Evolutionary conservation across 2,888 invertebrate species (phyloP).

Genomic region (Iselma pallidipennis): DNA sequence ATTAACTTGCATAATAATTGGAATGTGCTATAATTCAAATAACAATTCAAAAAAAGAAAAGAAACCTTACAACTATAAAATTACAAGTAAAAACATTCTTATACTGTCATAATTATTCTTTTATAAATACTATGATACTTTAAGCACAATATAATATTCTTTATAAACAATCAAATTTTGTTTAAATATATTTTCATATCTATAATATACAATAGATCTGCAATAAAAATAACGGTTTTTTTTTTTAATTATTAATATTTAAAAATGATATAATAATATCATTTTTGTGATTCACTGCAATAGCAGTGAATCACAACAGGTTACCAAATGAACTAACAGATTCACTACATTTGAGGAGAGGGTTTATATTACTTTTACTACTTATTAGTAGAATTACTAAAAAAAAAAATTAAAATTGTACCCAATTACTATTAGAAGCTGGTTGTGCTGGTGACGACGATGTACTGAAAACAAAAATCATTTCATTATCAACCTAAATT

Average conservation of each 20-base stretch:
- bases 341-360: conserved; percentile 17
- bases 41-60: background rate
- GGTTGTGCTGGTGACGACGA: conserved; percentile 41
- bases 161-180: conserved; percentile 13
- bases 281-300: no score
- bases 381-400: conserved; percentile 8
- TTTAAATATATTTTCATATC: conserved; percentile 11
- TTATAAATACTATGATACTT: conserved; percentile 27
- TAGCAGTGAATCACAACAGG: conserved; percentile 31
- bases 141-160: conserved; percentile 23
- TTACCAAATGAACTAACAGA: conserved; percentile 19
- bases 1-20: conserved; percentile 6
- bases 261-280: no score
- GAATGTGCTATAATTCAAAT: conserved; percentile 14
- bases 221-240: conserved; percentile 23
- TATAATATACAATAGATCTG: conserved; percentile 20
- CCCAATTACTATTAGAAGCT: conserved; percentile 52
- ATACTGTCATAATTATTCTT: background rate
- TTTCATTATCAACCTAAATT: background rate
- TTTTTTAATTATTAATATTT: conserved; percentile 21
- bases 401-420: conserved; percentile 49
- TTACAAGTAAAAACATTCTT: background rate
- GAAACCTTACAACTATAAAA: background rate
- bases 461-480: conserved; percentile 36
- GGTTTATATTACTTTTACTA: background rate